Evolutionary conservation across 2,113 vertebrate species (phyloP), one percentile per base, ranked within the genome.

Genomic region (Eclectus roratus): DNA sequence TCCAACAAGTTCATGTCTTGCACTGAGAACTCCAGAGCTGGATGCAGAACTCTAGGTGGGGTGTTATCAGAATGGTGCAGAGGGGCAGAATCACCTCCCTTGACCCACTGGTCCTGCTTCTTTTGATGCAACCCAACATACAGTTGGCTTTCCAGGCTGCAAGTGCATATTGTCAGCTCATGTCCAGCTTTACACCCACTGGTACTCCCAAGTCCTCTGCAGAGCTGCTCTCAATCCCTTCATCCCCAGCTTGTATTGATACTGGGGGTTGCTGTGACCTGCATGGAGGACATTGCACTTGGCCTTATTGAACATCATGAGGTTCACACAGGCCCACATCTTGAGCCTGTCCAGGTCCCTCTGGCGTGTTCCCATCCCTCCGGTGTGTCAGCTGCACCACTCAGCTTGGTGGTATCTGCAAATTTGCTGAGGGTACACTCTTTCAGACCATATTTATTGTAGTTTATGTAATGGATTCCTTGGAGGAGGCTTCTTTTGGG

Each of bases 221-320:
- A 33, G n/a, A 28, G 52, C 27, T 69, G 17, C 8, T 47, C 21
- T 81, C 41, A 69, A 47, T 33, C 64, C 13, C 9, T 56, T 25
- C 10, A 47, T 56, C 17, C 8, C n/a, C 17, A 58, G 44, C 19
- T 44, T 49, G 15, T 39, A 31, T 6, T 49, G n/a, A 47, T 17
- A 39, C 18, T 6, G 4, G 5, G 7, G 20, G 4, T 31, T 39
- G 9, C 44, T 28, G 27, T 2, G 1, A 58, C 10, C 5, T 13
- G 16, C 2, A 6, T 81, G 16, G 9, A 20, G 11, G 33, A 69
- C 41, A 28, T 27, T 21, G 17, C 11, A 12, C 29, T 31, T 55
- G 53, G 11, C 53, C 29, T 55, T 31, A 17, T 55, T 55, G 53
- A 55, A 81, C 23, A 8, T 47, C 43, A 21, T 17, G 13, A 39